Evolutionary conservation across 2,113 vertebrate species (phyloP).

Genomic region (Pungitius pungitius): DNA sequence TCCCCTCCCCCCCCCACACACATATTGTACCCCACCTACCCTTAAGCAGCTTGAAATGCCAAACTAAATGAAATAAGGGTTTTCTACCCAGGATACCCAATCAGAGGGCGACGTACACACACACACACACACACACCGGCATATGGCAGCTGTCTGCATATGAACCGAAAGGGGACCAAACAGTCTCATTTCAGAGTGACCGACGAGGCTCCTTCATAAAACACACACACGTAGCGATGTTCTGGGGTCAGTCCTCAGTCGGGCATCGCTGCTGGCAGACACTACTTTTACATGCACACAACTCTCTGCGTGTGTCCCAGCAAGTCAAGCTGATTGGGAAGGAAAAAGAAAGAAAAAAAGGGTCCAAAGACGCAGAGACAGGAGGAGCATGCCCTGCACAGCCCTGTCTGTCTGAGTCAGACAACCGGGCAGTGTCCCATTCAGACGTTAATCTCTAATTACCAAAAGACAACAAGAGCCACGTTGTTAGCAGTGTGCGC

Average conservation of each 20-base stretch:
- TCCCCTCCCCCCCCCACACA: no score
- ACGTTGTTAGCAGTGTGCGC: conserved; percentile 35
- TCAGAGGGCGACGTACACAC: conserved; percentile 55
- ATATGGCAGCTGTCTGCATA: conserved; percentile 61
- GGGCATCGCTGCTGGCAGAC: conserved; percentile 54
- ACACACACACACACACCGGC: conserved; percentile 55
- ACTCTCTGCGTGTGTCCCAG: conserved; percentile 18
- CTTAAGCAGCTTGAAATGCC: conserved; percentile 52
- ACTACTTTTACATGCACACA: conserved; percentile 68
- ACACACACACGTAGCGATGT: conserved; percentile 66
- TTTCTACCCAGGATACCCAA: conserved; percentile 78
- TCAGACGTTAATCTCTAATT: conserved; percentile 33
- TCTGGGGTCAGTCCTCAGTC: conserved; percentile 58
- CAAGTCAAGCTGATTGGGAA: conserved; percentile 70
- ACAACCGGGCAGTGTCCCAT: conserved; percentile 67
- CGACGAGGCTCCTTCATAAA: conserved; percentile 49
- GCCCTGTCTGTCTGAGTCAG: conserved; percentile 65
- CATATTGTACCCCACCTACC: conserved; percentile 82
- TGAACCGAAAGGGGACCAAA: conserved; percentile 60
- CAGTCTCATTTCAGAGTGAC: conserved; percentile 56
- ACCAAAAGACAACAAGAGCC: conserved; percentile 49
- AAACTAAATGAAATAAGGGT: conserved; percentile 67
- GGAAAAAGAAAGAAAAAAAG: conserved; percentile 40
- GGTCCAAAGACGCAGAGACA: conserved; percentile 52
- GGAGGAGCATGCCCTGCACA: conserved; percentile 70